Evolutionary conservation across 1,140 invertebrate genomes (phyloP).

Genomic region (Coenobita brevimanus): DNA sequence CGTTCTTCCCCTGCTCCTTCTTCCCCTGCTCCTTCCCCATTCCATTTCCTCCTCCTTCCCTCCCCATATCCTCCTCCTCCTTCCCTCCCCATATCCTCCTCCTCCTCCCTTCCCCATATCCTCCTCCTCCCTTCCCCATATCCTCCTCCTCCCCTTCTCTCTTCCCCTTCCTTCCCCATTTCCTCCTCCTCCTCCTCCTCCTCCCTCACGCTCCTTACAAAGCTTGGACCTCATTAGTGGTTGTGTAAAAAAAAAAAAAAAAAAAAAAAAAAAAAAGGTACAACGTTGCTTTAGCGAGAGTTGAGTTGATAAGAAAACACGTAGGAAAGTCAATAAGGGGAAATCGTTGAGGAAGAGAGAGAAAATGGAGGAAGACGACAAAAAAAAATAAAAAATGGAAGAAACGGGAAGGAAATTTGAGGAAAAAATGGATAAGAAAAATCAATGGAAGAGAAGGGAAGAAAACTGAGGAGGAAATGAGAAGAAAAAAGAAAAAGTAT

Average conservation of each 20-base stretch:
- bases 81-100: background rate
- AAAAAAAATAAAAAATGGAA: background rate
- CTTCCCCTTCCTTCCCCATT: background rate
- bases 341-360: background rate
- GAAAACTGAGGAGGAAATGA: background rate
- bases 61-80: background rate
- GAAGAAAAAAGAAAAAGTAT: too few relatives aligned
- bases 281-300: background rate
- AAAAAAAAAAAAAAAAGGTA: background rate
- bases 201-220: background rate
- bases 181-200: background rate
- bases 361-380: background rate
- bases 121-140: background rate
- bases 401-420: background rate
- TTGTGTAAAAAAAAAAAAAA: background rate
- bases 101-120: background rate
- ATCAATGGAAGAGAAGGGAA: background rate
- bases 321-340: too few relatives aligned
- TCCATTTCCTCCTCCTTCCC: conserved; percentile 5
- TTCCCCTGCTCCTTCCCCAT: background rate
- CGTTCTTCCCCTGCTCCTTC: background rate
- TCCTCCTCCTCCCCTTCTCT: background rate
- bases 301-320: too few relatives aligned
- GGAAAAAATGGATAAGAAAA: background rate
- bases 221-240: conserved; percentile 8